Conservation (phyloP, 2,888 invertebrate genomes). For the Cheilosia impressa region DNA sequence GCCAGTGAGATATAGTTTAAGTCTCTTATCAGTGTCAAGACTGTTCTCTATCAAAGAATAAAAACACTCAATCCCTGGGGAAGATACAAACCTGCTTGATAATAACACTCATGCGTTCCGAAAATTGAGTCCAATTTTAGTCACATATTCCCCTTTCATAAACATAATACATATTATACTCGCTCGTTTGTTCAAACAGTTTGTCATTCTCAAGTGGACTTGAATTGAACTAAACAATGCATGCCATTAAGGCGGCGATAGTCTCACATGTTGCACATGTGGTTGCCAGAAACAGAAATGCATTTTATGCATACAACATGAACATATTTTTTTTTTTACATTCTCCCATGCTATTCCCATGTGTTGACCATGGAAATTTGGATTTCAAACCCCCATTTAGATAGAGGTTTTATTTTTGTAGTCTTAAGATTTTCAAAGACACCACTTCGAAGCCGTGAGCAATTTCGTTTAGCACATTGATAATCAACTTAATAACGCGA, state of each 20-base stretch:
- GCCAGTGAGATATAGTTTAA: constrained; percentile 29
- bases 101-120: not conserved
- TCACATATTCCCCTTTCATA: not conserved
- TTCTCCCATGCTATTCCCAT: constrained; percentile 20
- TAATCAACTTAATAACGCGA: constrained; percentile 53
- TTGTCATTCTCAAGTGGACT: constrained; percentile 46
- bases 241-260: constrained; percentile 36
- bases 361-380: constrained; percentile 59
- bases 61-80: not conserved
- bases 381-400: constrained; percentile 13
- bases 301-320: constrained; percentile 52
- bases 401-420: not conserved
- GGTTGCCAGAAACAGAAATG: constrained; percentile 65
- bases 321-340: not conserved
- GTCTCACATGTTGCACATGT: constrained; percentile 61
- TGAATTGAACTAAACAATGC: constrained; percentile 23
- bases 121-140: constrained; percentile 1
- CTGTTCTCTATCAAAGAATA: not conserved
- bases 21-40: constrained; percentile 45
- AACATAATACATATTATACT: not conserved
- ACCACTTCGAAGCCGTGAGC: constrained; percentile 29
- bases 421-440: not conserved
- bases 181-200: constrained; percentile 12
- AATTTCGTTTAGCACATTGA: constrained; percentile 55
- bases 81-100: not conserved